Base-by-base conservation (phyloP, 2,888 invertebrate species). In the Cremastobaeus sp. region DNA sequence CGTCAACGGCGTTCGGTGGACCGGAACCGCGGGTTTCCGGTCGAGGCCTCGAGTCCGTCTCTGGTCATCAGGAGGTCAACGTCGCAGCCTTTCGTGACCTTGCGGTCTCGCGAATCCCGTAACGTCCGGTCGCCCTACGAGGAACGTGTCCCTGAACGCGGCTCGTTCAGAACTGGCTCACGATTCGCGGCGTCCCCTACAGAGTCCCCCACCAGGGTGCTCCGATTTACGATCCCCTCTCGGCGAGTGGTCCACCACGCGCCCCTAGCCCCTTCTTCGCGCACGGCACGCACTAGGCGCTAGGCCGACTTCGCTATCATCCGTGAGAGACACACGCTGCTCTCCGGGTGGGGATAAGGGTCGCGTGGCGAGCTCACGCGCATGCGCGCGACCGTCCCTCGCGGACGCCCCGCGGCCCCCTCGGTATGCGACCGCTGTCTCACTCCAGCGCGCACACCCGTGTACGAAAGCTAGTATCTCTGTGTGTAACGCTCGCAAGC, bases 301-400 rank as follows among this genome's bases (percentile, higher is more conserved):
- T 70, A 64, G 57, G 70, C 64, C 62, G 55, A 17, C 57, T 81
- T 77, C 79, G 81, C 82, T 81, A 82, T 80, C 82, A 79, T 78
- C 84, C 82, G 83, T 84, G 82, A 81, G 85, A 82, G 85, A 86
- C 86, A 83, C 86, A 84, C 86, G 86, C 84, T 82, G 79, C 70
- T 62, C 37, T 43, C 57, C 21, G 65, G 79, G 85, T 78, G 83
- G 86, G 85, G 81, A 82, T 76, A 80, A 78, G 79, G 80, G 86
- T 86, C 86, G 86, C 86, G 86, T 86, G 86, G 86, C 86, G 79
- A 78, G 76, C 77, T 78, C 69, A 78, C 76, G 77, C 59, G 59
- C 60, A 65, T 65, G 52, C 57, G 68, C 43, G 30, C 47, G 12
- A 2, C 28, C 47, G 45, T 28, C 35, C 15, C 47, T 37, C 37